Evolutionary conservation across 2,113 vertebrate species (phyloP).

Genomic region (Ursus arctos): DNA sequence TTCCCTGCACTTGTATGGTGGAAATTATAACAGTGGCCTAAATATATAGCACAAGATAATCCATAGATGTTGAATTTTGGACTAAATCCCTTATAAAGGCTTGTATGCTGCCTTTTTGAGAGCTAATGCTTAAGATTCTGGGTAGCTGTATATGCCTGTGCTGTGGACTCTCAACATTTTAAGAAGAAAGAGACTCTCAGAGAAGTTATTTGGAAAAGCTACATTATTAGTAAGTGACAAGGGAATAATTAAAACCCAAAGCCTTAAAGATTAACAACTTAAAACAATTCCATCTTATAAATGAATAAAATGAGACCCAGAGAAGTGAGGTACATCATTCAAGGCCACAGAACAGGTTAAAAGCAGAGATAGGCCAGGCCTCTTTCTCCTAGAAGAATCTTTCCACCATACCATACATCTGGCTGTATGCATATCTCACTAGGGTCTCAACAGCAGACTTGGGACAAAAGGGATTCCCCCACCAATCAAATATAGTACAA

Average conservation of each 20-base stretch:
- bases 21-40: background rate
- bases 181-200: background rate
- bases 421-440: background rate
- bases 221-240: background rate
- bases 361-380: background rate
- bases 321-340: background rate
- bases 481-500: background rate
- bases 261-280: background rate
- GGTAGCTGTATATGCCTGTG: background rate
- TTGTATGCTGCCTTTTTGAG: background rate
- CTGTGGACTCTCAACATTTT: background rate
- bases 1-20: fast-evolving
- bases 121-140: background rate
- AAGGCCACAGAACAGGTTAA: background rate
- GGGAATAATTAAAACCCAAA: background rate
- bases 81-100: background rate
- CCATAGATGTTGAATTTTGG: background rate
- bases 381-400: background rate
- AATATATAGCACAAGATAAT: background rate
- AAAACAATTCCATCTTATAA: background rate
- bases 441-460: background rate
- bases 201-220: background rate
- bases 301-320: background rate
- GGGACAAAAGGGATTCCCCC: background rate
- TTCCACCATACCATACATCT: background rate